A percentile compares a stretch with the other conserved stretches of the same genome.
Evolutionary conservation across 2,888 invertebrate species (phyloP).

Genomic region (Andrena fulva): DNA sequence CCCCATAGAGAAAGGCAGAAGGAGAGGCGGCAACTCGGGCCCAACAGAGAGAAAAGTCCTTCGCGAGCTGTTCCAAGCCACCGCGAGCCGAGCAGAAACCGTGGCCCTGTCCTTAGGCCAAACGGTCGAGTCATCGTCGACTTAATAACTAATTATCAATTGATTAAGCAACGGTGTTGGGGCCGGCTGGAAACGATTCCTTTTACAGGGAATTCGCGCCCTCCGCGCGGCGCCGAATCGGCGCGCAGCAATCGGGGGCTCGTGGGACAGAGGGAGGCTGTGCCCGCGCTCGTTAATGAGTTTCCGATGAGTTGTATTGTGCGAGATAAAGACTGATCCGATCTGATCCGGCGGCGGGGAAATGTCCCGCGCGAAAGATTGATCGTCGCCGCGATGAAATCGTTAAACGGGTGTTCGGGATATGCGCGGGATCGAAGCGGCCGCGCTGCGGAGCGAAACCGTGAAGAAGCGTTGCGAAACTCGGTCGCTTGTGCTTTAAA

Average conservation of each 20-base stretch:
- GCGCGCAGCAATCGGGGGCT: neutral
- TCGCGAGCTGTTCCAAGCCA: neutral
- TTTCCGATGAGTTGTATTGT: conserved; percentile 62
- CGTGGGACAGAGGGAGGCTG: neutral
- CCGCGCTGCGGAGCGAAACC: neutral
- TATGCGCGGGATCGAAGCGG: conserved; percentile 15
- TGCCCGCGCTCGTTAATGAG: conserved; percentile 49
- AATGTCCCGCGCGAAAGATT: conserved; percentile 48
- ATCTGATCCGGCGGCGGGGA: conserved; percentile 38
- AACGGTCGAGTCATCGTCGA: conserved; percentile 71
- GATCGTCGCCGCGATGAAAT: conserved; percentile 50
- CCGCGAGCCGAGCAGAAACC: conserved; percentile 52
- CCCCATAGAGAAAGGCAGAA: conserved; percentile 61
- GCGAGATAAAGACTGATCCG: conserved; percentile 50
- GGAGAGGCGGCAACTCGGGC: neutral
- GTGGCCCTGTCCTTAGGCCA: conserved; percentile 59
- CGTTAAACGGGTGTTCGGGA: conserved; percentile 50
- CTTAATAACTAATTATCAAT: conserved; percentile 78
- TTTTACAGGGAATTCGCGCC: conserved; percentile 49
- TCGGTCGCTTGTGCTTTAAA: conserved; percentile 2
- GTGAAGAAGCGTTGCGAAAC: conserved; percentile 43
- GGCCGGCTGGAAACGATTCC: conserved; percentile 19
- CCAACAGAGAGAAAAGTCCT: conserved; percentile 17
- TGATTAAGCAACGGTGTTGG: conserved; percentile 65
- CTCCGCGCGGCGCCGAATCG: conserved; percentile 4